phyloP scores from a whole-genome alignment of 2,113 vertebrate species.

The Bufo bufo region DNA sequence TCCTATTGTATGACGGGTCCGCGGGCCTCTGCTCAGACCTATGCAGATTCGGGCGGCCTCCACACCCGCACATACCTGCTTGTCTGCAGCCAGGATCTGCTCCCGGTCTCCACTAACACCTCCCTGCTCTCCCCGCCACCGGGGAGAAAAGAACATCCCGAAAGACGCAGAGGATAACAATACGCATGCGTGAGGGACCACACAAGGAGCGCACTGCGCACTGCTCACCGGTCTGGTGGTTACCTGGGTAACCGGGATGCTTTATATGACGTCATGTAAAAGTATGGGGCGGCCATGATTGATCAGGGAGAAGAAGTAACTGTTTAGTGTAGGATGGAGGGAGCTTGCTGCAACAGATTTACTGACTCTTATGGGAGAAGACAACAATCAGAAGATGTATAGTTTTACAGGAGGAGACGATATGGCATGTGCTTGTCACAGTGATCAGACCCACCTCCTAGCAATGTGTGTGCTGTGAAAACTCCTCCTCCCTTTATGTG shows the following conservation, averaged over 20 bases:
- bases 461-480: too few species aligned
- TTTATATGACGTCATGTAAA: neutral
- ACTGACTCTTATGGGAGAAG: too few species aligned
- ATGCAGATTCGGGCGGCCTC: neutral
- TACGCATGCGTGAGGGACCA: conserved; percentile 8
- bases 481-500: too few species aligned
- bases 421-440: too few species aligned
- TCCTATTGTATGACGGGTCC: neutral
- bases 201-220: conserved; percentile 20
- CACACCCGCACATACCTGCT: conserved; percentile 29
- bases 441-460: too few species aligned
- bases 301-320: neutral
- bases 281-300: neutral
- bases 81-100: neutral
- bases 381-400: too few species aligned
- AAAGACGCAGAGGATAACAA: neutral
- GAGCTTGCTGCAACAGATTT: neutral
- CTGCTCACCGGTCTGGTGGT: neutral
- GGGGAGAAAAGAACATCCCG: conserved; percentile 11
- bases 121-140: neutral
- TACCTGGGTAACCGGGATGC: conserved; percentile 11
- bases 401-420: too few species aligned
- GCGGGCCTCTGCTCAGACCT: neutral
- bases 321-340: neutral
- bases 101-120: neutral